Evolutionary conservation across 1,140 invertebrate genomes (phyloP), one percentile per base, ranked within the genome.

Genomic region (Drosophila equinoxialis): DNA sequence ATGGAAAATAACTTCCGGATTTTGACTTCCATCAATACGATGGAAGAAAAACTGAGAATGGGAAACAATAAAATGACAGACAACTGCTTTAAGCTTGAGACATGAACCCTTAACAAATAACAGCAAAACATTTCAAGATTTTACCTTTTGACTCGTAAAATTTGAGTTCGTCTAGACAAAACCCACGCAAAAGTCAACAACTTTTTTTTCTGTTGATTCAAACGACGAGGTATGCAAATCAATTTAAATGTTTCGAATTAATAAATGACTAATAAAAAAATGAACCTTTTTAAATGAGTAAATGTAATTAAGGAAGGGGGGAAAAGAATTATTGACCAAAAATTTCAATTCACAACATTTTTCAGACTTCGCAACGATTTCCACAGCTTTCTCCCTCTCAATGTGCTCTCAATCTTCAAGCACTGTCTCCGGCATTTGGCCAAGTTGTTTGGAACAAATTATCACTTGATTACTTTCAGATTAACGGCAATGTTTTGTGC

Each of bases 401-500:
- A 30, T 30, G 30, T 30, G 30, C 30, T 13, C 33, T 35, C 20
- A 6, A 23, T 2, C 6, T 20, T 37, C 55, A 55, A 23, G 35
- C 41, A 11, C 41, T 35, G 8, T 55, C 13, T 23, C 13, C 79
- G 82, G 69, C 76, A 75, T 26, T 82, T 71, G 72, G 68, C 72
- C 59, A 67, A 42, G 48, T 77, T 66, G 51, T 10, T 45, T 39
- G 45, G 54, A 55, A 62, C 63, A 82, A 87, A 83, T 83, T 70
- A 87, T 70, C 68, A 51, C 83, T 83, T 58, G 59, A 78, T 67
- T 65, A 42, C 78, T 81, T 57, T 64, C 45, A 78, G 77, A 85
- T 85, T 85, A 84, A 58, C 75, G 64, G 61, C 48, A 51, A 74
- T 58, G 63, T 41, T 67, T 30, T 54, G 66, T 77, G 83, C 79